These are phyloP conservation scores for Saxicola maurus DNA, from an alignment of 2,797 vertebrate genomes.

Conservation along the genomic window DNA sequence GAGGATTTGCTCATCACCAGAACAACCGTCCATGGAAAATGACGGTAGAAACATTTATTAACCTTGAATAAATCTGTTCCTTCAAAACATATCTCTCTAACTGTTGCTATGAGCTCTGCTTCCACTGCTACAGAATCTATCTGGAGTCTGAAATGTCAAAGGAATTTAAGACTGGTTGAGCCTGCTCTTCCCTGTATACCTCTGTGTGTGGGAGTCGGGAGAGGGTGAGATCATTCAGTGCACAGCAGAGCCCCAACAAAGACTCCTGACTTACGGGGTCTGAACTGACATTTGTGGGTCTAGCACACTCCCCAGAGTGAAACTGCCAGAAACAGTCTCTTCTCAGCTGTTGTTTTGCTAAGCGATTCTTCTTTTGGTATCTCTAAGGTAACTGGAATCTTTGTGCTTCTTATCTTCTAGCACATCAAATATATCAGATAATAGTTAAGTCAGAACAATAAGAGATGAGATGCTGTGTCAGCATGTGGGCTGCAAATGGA, in stretches of 20 bases:
- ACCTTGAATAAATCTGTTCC: background rate
- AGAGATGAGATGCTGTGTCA: conserved; percentile 25
- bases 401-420: conserved; percentile 2
- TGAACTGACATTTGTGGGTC: conserved; percentile 13
- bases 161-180: conserved; percentile 55
- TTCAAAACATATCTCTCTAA: background rate
- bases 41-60: background rate
- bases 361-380: background rate
- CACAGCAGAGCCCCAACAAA: conserved; percentile 21
- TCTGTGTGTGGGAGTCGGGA: conserved; percentile 47
- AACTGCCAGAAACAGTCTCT: background rate
- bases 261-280: background rate
- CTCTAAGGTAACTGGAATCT: conserved; percentile 38
- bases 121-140: background rate
- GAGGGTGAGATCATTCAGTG: conserved; percentile 39
- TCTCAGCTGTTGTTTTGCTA: background rate
- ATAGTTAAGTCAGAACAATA: conserved; percentile 53
- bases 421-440: conserved; percentile 30
- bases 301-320: background rate
- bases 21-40: background rate
- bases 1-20: background rate
- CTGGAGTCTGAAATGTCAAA: conserved; percentile 28
- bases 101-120: background rate
- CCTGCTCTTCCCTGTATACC: conserved; percentile 38
- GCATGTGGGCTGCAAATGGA: conserved; percentile 27